phyloP scores from a whole-genome alignment of 2,113 vertebrate species.

The Ceyx cyanopectus region DNA sequence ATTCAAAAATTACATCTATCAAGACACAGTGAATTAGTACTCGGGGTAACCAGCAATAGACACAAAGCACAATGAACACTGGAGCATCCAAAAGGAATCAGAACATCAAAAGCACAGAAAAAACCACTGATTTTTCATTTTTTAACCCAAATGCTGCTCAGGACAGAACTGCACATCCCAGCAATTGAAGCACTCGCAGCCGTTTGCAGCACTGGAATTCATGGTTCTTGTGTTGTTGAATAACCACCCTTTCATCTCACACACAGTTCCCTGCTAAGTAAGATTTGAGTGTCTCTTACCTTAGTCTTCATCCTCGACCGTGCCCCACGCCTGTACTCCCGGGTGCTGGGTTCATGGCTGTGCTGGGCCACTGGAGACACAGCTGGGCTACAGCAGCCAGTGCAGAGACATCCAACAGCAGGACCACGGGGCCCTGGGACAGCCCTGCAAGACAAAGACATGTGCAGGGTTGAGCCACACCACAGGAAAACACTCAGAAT shows the following conservation, averaged over 20 bases:
- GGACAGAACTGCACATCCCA: rapidly evolving
- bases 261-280: not conserved
- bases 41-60: not conserved
- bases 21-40: not conserved
- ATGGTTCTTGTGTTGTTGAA: not conserved
- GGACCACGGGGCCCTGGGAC: rapidly evolving
- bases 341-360: rapidly evolving
- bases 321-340: rapidly evolving
- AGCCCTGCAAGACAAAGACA: not conserved
- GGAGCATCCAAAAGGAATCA: not conserved
- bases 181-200: not conserved
- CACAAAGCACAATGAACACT: not conserved
- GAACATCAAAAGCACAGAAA: not conserved
- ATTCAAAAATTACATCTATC: not conserved
- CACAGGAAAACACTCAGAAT: not conserved
- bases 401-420: not conserved
- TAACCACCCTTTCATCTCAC: not conserved
- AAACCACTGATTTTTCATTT: too few species aligned
- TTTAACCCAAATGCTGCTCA: not conserved
- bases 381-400: not conserved
- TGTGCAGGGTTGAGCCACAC: not conserved
- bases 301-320: not conserved
- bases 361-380: rapidly evolving
- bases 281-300: not conserved
- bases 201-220: not conserved